Evolutionary conservation across 2,888 invertebrate species (phyloP), one percentile per base, ranked within the genome.

Genomic region (Pandemis cinnamomeana): DNA sequence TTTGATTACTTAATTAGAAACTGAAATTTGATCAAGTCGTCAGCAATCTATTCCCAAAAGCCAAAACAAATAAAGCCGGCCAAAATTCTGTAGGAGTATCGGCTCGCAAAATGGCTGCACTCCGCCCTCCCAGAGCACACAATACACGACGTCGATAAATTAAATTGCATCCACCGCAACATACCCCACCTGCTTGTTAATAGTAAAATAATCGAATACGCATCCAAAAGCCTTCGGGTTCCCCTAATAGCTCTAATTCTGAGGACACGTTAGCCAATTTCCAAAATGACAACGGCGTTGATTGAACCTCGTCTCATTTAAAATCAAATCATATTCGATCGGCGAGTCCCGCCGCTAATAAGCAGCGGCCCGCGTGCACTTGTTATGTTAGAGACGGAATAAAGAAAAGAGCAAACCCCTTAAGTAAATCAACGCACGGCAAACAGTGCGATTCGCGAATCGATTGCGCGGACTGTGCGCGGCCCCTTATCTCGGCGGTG

Each of bases 341-440:
- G 63, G 15, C 36, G 67, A 61, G 48, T 66, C 36, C 41, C 51
- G 27, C 53, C 27, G n/a, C 42, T 55, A 51, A 66, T 66, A 66
- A 82, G 77, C 58, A 11, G 51, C 80, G 67, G 67, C 81, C 82
- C 81, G 77, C 80, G 81, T 80, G 84, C 83, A 84, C 86, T 88
- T 84, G 84, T 86, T 85, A 72, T 73, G 77, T 79, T 77, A 85
- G 82, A 80, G 84, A 86, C 86, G 87, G 87, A 90, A 90, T 88
- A 91, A 84, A 91, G 89, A 91, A 92, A 92, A 89, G 91, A 88
- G 89, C 91, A 92, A 87, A 85, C 89, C 90, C 90, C 85, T 87
- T 86, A 87, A 91, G 89, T 89, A 90, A 90, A 91, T 91, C 89
- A 88, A 84, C 84, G 87, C 82, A 78, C 79, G 71, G 81, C 87